Evolutionary conservation across 2,888 invertebrate species (phyloP), one percentile per base, ranked within the genome.

Genomic region (Himalopsyche tibetana): DNA sequence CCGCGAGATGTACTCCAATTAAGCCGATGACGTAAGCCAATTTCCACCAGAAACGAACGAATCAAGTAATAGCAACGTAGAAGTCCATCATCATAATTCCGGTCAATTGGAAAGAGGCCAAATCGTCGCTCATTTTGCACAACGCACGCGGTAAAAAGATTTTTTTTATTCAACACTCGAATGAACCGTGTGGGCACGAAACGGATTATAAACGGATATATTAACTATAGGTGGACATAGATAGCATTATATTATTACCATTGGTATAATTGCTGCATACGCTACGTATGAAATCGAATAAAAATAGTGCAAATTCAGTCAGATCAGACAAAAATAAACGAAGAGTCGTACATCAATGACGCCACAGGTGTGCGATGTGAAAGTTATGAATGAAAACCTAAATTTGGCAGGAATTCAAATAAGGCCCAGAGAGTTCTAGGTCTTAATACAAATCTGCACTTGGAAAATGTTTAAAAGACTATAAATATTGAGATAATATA

Each of bases 61-160:
- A 74, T 74, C 74, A 74, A 74, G 74, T 74, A 74, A 74, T 74
- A 36, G 38, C 74, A 74, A 74, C 38, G 36, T 0, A 74, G 15
- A 74, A 74, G 74, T 74, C 36, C 38, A 74, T 74, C 74, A 74
- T 74, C 74, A 74, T 74, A 74, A 74, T 74, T 74, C 74, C 74
- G 74, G 74, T 74, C 74, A 74, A 74, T 74, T 74, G 74, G 74
- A 74, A 74, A 74, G 74, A 74, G 74, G 74, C 74, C 74, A 74
- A 74, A 74, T 74, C 74, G 74, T 74, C 74, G 74, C 74, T 74
- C 38, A 74, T 74, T 74, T 74, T 74, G 74, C 74, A 74, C 28
- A 74, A 15, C 74, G 74, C 74, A 74, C 74, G 74, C 74, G 74
- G 74, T 74, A 38, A 74, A 74, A 15, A 74, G 36, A 74, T 12